Percentiles rank a stretch among this genome's conserved stretches.
phyloP scores from a whole-genome alignment of 1,140 invertebrate species.

The Babylonia areolata region DNA sequence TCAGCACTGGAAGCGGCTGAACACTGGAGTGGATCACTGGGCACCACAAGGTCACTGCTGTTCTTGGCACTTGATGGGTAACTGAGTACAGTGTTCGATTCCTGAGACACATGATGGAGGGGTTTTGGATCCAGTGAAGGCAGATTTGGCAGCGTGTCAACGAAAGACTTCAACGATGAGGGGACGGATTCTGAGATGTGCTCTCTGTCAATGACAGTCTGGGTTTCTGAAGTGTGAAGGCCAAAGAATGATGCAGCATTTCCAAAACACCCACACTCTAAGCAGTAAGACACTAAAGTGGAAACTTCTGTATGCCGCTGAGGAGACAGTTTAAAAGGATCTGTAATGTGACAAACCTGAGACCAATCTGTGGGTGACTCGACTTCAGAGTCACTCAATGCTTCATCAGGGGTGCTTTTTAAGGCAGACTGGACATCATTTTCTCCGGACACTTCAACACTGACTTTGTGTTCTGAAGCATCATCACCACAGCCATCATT shows the following conservation, averaged over 20 bases:
- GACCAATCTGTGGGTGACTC: not conserved
- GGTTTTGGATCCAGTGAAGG: not conserved
- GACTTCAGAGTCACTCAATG: not conserved
- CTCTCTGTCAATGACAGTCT: not conserved
- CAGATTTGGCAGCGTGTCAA: not conserved
- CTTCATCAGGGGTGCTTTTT: no score
- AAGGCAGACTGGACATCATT: not conserved
- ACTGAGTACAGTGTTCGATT: not conserved
- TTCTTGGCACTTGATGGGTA: not conserved
- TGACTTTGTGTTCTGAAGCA: not conserved
- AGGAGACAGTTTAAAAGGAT: conserved; percentile 42
- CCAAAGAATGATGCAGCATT: conserved; percentile 25
- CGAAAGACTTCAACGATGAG: not conserved
- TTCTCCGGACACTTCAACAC: not conserved
- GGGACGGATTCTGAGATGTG: not conserved
- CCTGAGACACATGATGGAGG: not conserved
- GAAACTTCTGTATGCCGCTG: conserved; percentile 38
- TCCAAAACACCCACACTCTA: conserved; percentile 45
- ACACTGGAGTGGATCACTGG: not conserved
- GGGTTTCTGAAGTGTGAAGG: not conserved
- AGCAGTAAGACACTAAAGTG: conserved; percentile 43
- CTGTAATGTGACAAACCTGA: conserved; percentile 28
- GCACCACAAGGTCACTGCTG: not conserved
- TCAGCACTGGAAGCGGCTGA: not conserved
- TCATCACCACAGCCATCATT: not conserved